Conservation (phyloP, 2,797 vertebrate species). For the Prunella strophiata region DNA sequence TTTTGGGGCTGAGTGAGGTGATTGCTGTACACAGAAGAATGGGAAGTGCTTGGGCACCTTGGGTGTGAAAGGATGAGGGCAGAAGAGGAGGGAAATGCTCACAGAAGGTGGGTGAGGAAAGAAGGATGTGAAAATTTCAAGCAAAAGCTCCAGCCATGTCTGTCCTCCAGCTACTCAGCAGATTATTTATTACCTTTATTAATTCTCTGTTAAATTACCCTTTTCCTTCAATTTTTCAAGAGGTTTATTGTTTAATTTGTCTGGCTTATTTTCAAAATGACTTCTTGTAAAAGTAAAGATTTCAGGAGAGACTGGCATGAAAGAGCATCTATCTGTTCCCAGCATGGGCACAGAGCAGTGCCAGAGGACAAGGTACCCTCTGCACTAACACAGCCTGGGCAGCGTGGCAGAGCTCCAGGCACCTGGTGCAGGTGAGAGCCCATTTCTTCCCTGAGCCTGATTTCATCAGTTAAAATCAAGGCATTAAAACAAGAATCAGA, state of each 20-base stretch:
- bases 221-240: not conserved
- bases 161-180: not conserved
- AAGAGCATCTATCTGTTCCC: not conserved
- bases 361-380: not conserved
- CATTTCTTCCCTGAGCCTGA: not conserved
- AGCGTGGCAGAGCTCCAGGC: not conserved
- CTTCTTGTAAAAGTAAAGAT: not conserved
- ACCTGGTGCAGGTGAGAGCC: not conserved
- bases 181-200: constrained; percentile 23
- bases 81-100: not conserved
- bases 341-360: not conserved
- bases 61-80: not conserved
- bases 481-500: not conserved
- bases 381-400: not conserved
- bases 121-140: not conserved
- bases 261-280: not conserved
- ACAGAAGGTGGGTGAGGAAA: not conserved
- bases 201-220: constrained; percentile 5
- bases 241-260: not conserved
- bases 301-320: not conserved
- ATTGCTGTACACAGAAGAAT: not conserved
- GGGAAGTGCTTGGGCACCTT: not conserved
- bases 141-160: not conserved
- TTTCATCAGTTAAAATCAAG: not conserved
- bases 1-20: not conserved